Percentiles rank a stretch among this genome's conserved stretches.
Conservation (phyloP, 2,113 vertebrate genomes). For the Sphyrna mokarran region DNA sequence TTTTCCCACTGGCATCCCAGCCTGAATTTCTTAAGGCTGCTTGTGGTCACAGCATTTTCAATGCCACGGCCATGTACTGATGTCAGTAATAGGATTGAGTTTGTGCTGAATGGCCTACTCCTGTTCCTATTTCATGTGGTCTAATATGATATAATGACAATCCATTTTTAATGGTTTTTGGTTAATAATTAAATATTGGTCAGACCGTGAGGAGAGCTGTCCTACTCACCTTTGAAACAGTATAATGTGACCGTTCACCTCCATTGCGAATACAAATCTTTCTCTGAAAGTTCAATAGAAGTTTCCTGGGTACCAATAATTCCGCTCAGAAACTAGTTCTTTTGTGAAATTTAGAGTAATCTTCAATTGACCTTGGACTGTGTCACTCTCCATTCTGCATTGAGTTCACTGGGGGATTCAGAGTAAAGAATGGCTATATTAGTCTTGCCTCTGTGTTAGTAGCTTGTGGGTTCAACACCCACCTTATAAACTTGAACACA, state of each 20-base stretch:
- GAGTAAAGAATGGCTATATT: neutral
- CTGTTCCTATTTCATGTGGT: too few relatives aligned
- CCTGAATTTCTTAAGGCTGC: neutral
- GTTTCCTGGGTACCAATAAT: neutral
- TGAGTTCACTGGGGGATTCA: neutral
- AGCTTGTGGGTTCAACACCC: neutral
- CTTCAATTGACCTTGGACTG: neutral
- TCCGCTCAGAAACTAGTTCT: too few relatives aligned
- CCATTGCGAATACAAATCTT: neutral
- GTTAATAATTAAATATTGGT: too few relatives aligned
- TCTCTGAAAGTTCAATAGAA: neutral
- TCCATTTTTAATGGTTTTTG: too few relatives aligned
- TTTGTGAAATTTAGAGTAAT: neutral
- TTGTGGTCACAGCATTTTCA: neutral
- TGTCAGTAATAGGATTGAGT: neutral
- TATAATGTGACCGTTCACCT: too few relatives aligned
- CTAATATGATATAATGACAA: too few relatives aligned
- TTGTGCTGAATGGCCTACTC: too few relatives aligned
- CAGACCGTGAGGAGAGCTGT: too few relatives aligned
- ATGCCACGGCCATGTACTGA: neutral
- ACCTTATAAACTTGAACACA: neutral
- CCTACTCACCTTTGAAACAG: too few relatives aligned
- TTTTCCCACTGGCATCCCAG: neutral
- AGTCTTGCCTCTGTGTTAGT: neutral
- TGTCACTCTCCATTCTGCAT: neutral